Conservation (phyloP, 2,797 vertebrate genomes). For the Spinibarbus caldwelli region DNA sequence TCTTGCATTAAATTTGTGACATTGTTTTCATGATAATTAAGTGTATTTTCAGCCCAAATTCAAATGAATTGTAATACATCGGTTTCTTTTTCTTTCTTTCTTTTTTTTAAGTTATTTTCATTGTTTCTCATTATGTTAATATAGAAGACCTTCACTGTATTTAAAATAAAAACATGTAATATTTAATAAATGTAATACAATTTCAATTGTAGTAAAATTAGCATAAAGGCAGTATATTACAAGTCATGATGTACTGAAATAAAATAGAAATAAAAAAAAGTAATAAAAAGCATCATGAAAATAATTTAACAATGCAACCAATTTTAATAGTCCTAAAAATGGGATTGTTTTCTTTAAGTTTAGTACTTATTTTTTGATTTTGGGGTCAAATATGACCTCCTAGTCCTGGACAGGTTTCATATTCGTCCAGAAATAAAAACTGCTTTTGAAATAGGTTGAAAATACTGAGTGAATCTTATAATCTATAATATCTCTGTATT, state of each 20-base stretch:
- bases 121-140: neutral
- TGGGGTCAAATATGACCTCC: neutral
- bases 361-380: neutral
- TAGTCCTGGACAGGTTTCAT: neutral
- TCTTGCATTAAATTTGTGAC: too few relatives aligned
- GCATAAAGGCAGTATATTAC: too few relatives aligned
- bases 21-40: too few relatives aligned
- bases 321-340: neutral
- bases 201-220: neutral
- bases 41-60: too few relatives aligned
- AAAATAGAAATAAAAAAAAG: too few relatives aligned
- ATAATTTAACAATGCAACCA: neutral
- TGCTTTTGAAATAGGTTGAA: neutral
- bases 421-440: neutral
- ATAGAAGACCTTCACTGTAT: neutral
- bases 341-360: neutral
- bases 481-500: neutral
- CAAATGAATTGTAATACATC: too few relatives aligned
- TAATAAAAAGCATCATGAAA: too few relatives aligned
- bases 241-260: neutral
- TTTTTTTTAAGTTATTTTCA: neutral
- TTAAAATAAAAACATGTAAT: neutral
- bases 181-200: neutral
- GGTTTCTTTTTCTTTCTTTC: neutral
- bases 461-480: neutral